phyloP scores from a whole-genome alignment of 1,140 invertebrate species.

The Pseudomyrmex dendroicus region DNA sequence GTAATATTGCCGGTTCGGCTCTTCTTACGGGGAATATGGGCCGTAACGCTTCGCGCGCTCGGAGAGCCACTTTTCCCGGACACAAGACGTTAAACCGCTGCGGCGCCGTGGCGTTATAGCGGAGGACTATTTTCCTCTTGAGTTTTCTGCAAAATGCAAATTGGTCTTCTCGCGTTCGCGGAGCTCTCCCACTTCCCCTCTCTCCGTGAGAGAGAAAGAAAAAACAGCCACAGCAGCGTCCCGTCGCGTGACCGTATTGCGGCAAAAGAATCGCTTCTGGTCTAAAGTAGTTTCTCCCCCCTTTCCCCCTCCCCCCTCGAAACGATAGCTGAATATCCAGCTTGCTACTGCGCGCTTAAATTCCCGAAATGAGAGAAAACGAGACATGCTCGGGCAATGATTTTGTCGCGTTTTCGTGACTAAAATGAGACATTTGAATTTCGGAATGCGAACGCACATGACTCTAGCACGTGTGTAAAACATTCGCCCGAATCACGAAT shows the following conservation, averaged over 20 bases:
- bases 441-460: not conserved
- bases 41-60: not conserved
- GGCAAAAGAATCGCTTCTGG: constrained; percentile 35
- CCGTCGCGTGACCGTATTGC: constrained; percentile 60
- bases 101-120: not conserved
- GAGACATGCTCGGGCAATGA: not conserved
- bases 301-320: not conserved
- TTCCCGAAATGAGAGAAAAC: constrained; percentile 19
- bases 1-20: not conserved
- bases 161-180: constrained; percentile 64
- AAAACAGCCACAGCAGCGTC: not conserved
- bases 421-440: not conserved
- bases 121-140: constrained; percentile 27
- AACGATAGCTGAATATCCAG: constrained; percentile 37
- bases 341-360: constrained; percentile 3
- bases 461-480: not conserved
- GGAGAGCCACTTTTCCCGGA: constrained; percentile 12
- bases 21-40: not conserved
- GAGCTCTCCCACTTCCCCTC: constrained; percentile 36
- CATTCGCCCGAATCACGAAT: constrained; percentile 3
- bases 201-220: not conserved
- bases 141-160: constrained; percentile 45
- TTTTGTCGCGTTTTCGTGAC: constrained; percentile 23
- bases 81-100: constrained; percentile 37
- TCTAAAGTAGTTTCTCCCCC: constrained; percentile 51